Conservation (phyloP, 2,888 invertebrate genomes). For the Polietes domitor region DNA sequence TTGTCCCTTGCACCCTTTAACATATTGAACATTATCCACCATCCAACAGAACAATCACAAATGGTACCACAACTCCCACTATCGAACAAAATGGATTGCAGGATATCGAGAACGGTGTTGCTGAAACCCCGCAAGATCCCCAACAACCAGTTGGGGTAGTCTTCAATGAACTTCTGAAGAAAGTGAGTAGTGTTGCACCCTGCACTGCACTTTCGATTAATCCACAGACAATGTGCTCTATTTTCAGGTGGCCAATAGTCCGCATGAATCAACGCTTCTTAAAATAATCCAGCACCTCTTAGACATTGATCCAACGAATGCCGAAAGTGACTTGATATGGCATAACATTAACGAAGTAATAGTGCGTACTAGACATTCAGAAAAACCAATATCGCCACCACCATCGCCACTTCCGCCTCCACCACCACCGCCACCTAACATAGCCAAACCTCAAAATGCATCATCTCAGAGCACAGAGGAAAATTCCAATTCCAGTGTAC, state of each 20-base stretch:
- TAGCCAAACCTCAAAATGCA: constrained; percentile 69
- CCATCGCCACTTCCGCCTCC: constrained; percentile 81
- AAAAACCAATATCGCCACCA: constrained; percentile 89
- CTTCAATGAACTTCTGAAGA: neutral
- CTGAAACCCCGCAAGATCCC: neutral
- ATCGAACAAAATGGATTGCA: neutral
- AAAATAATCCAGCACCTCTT: constrained; percentile 95
- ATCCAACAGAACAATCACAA: neutral
- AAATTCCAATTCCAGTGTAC: constrained; percentile 73
- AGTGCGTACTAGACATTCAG: constrained; percentile 92
- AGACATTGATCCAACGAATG: constrained; percentile 92
- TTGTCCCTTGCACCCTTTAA: too few relatives aligned
- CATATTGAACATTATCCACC: neutral
- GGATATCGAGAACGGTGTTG: neutral
- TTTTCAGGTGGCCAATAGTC: constrained; percentile 84
- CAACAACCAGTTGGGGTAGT: neutral
- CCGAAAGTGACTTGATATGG: constrained; percentile 95
- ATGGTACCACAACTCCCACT: neutral
- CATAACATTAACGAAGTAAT: constrained; percentile 95
- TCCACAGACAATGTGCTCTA: neutral
- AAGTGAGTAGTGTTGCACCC: neutral
- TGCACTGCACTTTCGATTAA: neutral
- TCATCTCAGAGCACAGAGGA: constrained; percentile 79
- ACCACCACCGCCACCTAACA: constrained; percentile 69
- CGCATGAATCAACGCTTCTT: constrained; percentile 95